Evolutionary conservation across 1,140 invertebrate genomes (phyloP), one percentile per base, ranked within the genome.

Genomic region (Drosophila carrolli): DNA sequence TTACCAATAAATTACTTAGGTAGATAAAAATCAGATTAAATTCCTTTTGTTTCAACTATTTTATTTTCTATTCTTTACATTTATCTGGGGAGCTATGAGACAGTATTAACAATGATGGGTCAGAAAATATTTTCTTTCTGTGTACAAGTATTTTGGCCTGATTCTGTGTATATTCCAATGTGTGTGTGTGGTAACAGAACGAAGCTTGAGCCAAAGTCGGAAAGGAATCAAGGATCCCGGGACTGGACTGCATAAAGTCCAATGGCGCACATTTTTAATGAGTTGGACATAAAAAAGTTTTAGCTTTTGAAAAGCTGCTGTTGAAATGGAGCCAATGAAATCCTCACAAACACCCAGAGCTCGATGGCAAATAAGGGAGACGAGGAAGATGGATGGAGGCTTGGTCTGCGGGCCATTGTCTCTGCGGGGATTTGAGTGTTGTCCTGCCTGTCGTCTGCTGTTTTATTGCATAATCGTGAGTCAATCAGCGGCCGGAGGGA

Each of bases 401-500:
- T 19, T 27, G 29, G 58, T 16, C 48, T 65, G 57, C 29, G 57
- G 57, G 37, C 63, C 62, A 77, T 88, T 88, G 76, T 77, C 79
- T 88, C 57, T 60, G 55, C 32, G 32, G 59, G 75, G 65, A 67
- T 27, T 70, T 58, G 62, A 63, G 68, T 78, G 76, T 89, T 80
- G 79, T 89, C 68, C 80, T 88, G 47, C 53, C 61, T 65, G 75
- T 66, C 56, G 74, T 74, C 77, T 70, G 80, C 65, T 84, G 81
- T 89, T 89, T 89, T 89, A 89, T 89, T 89, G 77, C 84, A 89
- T 89, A 89, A 84, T 89, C 84, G 84, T 89, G 84, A 89, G 84
- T 90, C 84, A 89, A 89, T 89, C 84, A 88, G 74, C 68, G 73
- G 74, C 60, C 80, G 53, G 62, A 32, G 58, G 72, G 72, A 59